Evolutionary conservation across 2,113 vertebrate species (phyloP).

Genomic region (Cyprinodon brontotheroides): DNA sequence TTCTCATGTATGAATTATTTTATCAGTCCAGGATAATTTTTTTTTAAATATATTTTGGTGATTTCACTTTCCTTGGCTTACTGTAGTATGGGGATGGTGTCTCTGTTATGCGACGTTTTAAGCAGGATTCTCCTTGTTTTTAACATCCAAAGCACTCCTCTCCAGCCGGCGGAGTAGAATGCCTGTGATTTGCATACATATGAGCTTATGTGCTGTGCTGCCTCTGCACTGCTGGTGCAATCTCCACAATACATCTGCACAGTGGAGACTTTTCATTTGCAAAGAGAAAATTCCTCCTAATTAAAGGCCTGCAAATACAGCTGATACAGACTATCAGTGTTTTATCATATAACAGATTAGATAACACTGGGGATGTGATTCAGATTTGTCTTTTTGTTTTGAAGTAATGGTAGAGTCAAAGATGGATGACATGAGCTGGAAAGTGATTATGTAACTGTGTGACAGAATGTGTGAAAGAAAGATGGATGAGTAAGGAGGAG

Average conservation of each 20-base stretch:
- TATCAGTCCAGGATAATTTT: background rate
- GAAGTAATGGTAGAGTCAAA: constrained; percentile 35
- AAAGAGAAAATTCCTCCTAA: constrained; percentile 9
- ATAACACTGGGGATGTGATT: constrained; percentile 37
- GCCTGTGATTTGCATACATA: constrained; percentile 70
- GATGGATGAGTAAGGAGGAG: constrained; percentile 6
- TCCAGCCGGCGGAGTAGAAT: constrained; percentile 42
- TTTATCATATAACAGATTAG: background rate
- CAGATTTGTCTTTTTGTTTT: constrained; percentile 59
- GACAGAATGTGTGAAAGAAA: constrained; percentile 35
- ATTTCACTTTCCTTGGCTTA: constrained; percentile 27
- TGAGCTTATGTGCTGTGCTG: constrained; percentile 41
- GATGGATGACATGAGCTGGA: constrained; percentile 52
- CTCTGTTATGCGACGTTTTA: constrained; percentile 29
- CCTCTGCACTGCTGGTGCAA: constrained; percentile 20
- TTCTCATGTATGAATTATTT: background rate
- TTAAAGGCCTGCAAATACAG: constrained; percentile 1
- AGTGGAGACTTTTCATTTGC: constrained; percentile 37
- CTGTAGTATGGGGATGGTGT: constrained; percentile 23
- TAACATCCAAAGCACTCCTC: constrained; percentile 49
- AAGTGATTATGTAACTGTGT: constrained; percentile 52
- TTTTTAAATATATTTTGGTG: background rate
- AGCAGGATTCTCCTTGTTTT: constrained; percentile 51
- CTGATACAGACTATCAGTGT: background rate
- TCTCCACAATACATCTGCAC: constrained; percentile 22